Percentiles rank a stretch among this genome's conserved stretches.
Conservation (phyloP, 2,113 vertebrate species). For the Carollia perspicillata region DNA sequence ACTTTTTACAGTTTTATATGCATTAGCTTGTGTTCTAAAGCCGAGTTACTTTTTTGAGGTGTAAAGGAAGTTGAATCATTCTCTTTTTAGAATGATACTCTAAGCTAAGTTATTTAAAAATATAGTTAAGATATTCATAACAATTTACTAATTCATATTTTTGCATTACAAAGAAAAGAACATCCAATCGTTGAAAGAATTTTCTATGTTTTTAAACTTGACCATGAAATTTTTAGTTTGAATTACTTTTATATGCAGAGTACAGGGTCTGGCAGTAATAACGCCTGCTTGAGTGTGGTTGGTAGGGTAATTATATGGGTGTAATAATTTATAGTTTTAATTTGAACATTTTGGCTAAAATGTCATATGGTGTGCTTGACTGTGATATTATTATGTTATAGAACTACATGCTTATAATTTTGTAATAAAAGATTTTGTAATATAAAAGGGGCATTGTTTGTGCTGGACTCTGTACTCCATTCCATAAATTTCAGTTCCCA, state of each 20-base stretch:
- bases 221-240: neutral
- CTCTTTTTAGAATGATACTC: constrained; percentile 65
- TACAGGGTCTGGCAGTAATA: neutral
- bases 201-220: constrained; percentile 8
- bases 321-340: no score
- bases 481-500: constrained; percentile 11
- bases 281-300: no score
- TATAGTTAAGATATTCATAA: neutral
- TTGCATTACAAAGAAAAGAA: constrained; percentile 18
- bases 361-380: no score
- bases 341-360: no score
- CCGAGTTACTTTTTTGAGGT: constrained; percentile 14
- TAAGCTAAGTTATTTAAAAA: constrained; percentile 52
- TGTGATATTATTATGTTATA: no score
- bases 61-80: constrained; percentile 71
- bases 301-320: no score
- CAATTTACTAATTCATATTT: neutral
- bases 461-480: neutral
- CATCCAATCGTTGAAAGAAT: neutral
- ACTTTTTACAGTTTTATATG: constrained; percentile 54
- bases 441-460: no score
- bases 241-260: neutral
- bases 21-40: constrained; percentile 7
- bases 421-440: no score
- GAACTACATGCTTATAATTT: no score